Percentiles rank a stretch among this genome's conserved stretches.
These are phyloP conservation scores for Caradrina clavipalpis DNA, from an alignment of 2,888 invertebrate genomes.

Conservation along the genomic window DNA sequence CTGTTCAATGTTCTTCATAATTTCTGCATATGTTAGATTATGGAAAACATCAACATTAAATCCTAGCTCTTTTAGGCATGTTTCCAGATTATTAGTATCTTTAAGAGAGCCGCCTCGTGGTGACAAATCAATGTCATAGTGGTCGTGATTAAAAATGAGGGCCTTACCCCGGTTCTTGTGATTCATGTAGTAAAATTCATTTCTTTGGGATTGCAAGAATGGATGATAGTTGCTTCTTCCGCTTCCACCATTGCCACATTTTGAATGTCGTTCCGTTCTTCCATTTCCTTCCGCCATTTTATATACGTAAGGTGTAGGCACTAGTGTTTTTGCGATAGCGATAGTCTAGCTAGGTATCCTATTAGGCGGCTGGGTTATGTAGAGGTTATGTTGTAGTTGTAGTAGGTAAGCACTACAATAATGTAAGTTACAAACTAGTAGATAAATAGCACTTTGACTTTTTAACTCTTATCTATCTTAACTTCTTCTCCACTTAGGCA, in stretches of 20 bases:
- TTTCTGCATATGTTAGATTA: constrained; percentile 93
- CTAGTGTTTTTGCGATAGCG: too few relatives aligned
- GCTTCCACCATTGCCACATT: background rate
- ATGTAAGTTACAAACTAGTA: background rate
- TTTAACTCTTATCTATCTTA: background rate
- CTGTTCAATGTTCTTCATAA: constrained; percentile 92
- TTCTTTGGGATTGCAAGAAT: background rate
- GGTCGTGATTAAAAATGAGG: constrained; percentile 97
- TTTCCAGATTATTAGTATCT: constrained; percentile 94
- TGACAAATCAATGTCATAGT: constrained; percentile 93
- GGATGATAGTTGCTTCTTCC: background rate
- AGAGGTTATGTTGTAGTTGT: background rate
- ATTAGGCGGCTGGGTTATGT: background rate
- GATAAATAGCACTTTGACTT: background rate
- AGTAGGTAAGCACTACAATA: background rate
- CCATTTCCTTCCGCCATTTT: constrained; percentile 35
- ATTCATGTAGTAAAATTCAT: constrained; percentile 95
- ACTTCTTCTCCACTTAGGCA: background rate
- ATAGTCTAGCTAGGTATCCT: too few relatives aligned
- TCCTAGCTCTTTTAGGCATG: constrained; percentile 92
- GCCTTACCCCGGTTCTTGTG: constrained; percentile 95
- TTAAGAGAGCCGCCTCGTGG: constrained; percentile 95
- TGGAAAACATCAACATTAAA: constrained; percentile 93
- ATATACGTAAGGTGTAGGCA: background rate
- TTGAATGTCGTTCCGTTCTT: constrained; percentile 2